Base-by-base conservation (phyloP, 2,888 invertebrate genomes). In the Leucophenga montana region DNA sequence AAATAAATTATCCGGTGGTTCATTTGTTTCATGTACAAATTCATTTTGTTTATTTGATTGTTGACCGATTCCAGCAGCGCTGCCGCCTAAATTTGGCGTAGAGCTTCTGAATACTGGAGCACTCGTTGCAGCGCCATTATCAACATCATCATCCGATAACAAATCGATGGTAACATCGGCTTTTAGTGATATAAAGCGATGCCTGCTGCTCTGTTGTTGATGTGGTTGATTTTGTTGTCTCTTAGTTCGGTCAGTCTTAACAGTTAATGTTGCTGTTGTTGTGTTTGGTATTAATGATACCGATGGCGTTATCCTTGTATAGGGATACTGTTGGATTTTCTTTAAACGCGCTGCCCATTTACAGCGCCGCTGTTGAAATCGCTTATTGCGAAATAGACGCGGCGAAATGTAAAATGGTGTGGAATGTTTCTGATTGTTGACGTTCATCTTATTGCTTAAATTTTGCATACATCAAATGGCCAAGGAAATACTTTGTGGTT, bases 401-500 rank as follows among this genome's bases (percentile, higher is more conserved):
- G 84, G 73, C 39, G 88, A 87, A 64, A 87, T 86, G 74, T 84
- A 83, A 75, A 87, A 87, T 66, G 81, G 83, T 75, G 78, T 83
- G 87, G 87, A 84, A 85, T 88, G 87, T 71, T 70, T 79, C 77
- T 77, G n/a, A 18, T 50, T 16, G 31, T 27, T 16, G 59, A 18
- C 68, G 20, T 50, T 22, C 56, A 56, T 14, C 16, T 6, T 13
- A 4, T 14, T 14, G 14, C n/a, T 27, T 22, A n/a, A 14, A 57
- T 57, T 27, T 27, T 27, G 27, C 27, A 3, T 27, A 27, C 3
- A 3, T 27, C 27, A 31, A n/a, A 57, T 46, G 22, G 13, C 31
- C 5, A 22, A 20, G n/a, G 22, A 16, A 11, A 14, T 14, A 64
- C 62, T 20, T 64, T 20, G 13, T 5, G 11, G n/a, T 18, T 20